These are phyloP conservation scores for Diabrotica undecimpunctata DNA, from an alignment of 1,140 invertebrate species.

Conservation along the genomic window DNA sequence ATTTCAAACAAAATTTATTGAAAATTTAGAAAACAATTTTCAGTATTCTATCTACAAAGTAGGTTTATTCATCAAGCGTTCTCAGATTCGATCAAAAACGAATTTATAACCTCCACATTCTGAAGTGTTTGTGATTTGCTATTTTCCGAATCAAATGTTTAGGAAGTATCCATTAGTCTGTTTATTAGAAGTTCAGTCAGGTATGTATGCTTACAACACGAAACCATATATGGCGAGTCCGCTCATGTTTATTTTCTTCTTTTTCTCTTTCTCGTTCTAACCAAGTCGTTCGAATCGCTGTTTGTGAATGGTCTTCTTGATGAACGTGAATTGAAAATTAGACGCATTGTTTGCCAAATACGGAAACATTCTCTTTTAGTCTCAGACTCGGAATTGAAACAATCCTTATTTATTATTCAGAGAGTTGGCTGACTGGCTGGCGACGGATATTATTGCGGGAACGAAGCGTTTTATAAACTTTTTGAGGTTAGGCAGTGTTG, in stretches of 20 bases:
- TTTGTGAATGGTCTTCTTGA: background rate
- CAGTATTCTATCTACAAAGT: no score
- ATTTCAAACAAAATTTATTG: no score
- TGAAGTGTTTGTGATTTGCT: no score
- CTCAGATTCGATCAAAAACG: no score
- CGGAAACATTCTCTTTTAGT: background rate
- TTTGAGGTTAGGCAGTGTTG: background rate
- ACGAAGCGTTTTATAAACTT: background rate
- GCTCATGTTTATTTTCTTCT: slow-evolving; percentile 1
- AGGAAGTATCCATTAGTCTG: no score
- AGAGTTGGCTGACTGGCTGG: background rate
- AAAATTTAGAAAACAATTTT: no score
- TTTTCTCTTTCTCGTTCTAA: background rate
- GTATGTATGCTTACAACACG: no score
- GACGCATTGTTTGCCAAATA: slow-evolving; percentile 2
- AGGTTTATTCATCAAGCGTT: no score
- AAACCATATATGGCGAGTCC: background rate
- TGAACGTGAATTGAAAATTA: slow-evolving; percentile 2
- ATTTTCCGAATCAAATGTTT: no score
- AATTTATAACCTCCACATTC: no score
- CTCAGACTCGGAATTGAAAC: slow-evolving; percentile 1
- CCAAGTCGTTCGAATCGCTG: background rate
- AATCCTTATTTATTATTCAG: background rate
- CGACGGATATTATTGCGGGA: no score
- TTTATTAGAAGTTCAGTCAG: no score